These are phyloP conservation scores for Zaprionus gabonicus DNA, from an alignment of 1,140 invertebrate genomes.

Conservation along the genomic window DNA sequence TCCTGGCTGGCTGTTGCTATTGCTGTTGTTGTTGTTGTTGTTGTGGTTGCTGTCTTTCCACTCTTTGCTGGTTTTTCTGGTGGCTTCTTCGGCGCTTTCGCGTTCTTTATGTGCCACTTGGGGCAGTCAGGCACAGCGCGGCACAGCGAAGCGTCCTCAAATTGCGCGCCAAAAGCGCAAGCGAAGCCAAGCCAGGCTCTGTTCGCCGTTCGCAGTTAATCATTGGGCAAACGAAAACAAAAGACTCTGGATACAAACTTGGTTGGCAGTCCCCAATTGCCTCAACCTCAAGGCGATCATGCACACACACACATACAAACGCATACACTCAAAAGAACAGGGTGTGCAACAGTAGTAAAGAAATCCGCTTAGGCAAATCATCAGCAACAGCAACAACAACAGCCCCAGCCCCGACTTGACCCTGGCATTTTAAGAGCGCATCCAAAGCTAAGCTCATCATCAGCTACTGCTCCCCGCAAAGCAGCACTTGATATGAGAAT, in stretches of 20 bases:
- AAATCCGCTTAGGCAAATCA: conserved; percentile 37
- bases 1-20: conserved; percentile 4
- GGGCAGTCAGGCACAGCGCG: conserved; percentile 59
- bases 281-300: conserved; percentile 22
- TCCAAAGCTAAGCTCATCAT: neutral
- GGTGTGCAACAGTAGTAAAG: conserved; percentile 22
- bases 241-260: conserved; percentile 38
- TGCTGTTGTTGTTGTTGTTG: neutral
- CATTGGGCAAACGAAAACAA: conserved; percentile 24
- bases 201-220: conserved; percentile 4
- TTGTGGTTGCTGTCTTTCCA: too few relatives aligned
- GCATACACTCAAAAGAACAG: conserved; percentile 1
- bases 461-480: neutral
- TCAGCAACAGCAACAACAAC: neutral
- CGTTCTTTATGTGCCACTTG: conserved; percentile 67
- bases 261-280: conserved; percentile 11
- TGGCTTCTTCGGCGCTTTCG: conserved; percentile 16
- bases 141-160: conserved; percentile 28
- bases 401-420: conserved; percentile 12
- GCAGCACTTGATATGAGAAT: neutral
- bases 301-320: conserved; percentile 17
- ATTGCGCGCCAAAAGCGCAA: conserved; percentile 66
- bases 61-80: neutral
- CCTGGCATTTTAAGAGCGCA: conserved; percentile 35
- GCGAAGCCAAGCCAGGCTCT: conserved; percentile 34